These are phyloP conservation scores for Diglossa cyanea DNA, from an alignment of 2,797 vertebrate species.

Conservation along the genomic window DNA sequence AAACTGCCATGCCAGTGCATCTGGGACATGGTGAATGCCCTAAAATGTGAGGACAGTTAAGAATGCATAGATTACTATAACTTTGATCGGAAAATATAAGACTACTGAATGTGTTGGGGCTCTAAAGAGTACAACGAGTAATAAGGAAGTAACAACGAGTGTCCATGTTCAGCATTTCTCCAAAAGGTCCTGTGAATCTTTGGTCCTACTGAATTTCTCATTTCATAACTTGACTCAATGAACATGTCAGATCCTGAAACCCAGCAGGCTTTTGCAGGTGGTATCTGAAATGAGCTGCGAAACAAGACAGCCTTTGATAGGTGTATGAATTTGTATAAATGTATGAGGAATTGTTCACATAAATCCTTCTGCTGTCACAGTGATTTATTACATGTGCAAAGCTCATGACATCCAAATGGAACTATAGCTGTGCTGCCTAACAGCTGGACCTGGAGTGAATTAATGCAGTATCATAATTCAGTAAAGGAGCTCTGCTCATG, in stretches of 20 bases:
- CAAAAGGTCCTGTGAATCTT: not conserved
- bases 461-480: conserved; percentile 16
- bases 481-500: not conserved
- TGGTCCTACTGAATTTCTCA: not conserved
- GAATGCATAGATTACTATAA: not conserved
- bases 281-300: not conserved
- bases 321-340: not conserved
- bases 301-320: conserved; percentile 28
- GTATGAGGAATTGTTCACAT: conserved; percentile 7
- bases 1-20: not conserved
- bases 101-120: not conserved
- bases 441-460: conserved; percentile 27
- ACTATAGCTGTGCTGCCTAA: not conserved
- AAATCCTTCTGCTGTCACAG: conserved; percentile 14
- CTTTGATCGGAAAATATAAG: not conserved
- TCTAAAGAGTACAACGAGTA: not conserved
- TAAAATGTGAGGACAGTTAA: not conserved
- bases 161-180: not conserved
- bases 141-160: not conserved
- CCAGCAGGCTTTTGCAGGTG: not conserved
- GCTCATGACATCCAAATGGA: conserved; percentile 27
- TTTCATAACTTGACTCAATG: not conserved
- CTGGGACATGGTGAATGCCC: not conserved
- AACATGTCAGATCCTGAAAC: not conserved
- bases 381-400: conserved; percentile 33